Percentiles rank a stretch among this genome's conserved stretches.
These are phyloP conservation scores for Beaufortia kweichowensis DNA, from an alignment of 2,113 vertebrate genomes.

Conservation along the genomic window DNA sequence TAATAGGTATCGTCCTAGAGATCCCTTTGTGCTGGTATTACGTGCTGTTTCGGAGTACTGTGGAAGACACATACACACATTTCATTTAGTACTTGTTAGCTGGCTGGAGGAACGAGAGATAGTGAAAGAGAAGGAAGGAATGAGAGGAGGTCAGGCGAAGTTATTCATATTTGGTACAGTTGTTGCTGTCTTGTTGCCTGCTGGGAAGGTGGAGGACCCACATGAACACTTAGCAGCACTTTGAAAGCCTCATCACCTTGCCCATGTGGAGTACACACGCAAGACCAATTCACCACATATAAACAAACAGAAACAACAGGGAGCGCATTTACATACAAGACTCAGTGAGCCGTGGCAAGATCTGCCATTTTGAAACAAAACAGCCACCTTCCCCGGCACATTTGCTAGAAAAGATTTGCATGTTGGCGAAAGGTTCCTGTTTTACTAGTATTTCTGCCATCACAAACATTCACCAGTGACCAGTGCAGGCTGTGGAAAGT, in stretches of 20 bases:
- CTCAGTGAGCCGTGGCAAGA: not conserved
- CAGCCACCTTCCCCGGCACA: slow-evolving; percentile 8
- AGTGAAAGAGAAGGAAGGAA: not conserved
- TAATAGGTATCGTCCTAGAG: slow-evolving; percentile 51
- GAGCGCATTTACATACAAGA: not conserved
- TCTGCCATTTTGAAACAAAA: slow-evolving; percentile 21
- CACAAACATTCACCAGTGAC: slow-evolving; percentile 43
- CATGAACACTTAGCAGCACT: slow-evolving; percentile 70
- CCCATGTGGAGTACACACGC: slow-evolving; percentile 58
- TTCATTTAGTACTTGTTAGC: slow-evolving; percentile 41
- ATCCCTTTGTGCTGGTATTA: slow-evolving; percentile 53
- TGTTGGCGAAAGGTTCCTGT: slow-evolving; percentile 7
- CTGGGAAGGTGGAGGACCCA: slow-evolving; percentile 65
- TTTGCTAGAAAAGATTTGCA: not conserved
- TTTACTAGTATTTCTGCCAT: slow-evolving; percentile 39
- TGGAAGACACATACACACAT: slow-evolving; percentile 59
- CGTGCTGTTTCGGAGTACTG: slow-evolving; percentile 51
- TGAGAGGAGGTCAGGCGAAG: not conserved
- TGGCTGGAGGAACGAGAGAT: slow-evolving; percentile 36
- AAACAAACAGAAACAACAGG: slow-evolving; percentile 43
- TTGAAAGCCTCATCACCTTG: slow-evolving; percentile 62
- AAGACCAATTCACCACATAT: slow-evolving; percentile 9
- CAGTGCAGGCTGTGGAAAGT: slow-evolving; percentile 45
- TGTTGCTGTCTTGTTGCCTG: slow-evolving; percentile 49
- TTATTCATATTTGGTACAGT: slow-evolving; percentile 14